Conservation (phyloP, 2,113 vertebrate species). For the Illadopsis cleaveri region DNA sequence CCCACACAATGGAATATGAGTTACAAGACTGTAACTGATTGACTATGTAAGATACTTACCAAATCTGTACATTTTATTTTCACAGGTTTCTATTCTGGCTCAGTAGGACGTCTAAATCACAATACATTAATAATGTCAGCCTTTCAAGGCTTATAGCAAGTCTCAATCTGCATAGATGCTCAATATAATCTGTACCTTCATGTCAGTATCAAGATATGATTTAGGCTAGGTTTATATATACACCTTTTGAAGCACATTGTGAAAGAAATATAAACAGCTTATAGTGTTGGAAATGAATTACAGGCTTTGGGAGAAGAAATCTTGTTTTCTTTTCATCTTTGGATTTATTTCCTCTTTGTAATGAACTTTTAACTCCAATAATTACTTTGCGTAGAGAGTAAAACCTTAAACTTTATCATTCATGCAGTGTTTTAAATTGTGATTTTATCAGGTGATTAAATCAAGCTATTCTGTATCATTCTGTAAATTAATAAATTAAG, state of each 20-base stretch:
- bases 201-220: not conserved
- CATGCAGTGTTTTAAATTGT: conserved; percentile 48
- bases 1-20: not conserved
- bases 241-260: not conserved
- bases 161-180: not conserved
- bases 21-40: not conserved
- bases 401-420: conserved; percentile 61
- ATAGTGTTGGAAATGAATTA: conserved; percentile 22
- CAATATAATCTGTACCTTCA: not conserved
- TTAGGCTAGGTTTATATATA: not conserved
- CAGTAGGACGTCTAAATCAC: conserved; percentile 10
- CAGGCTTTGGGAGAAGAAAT: not conserved
- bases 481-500: not conserved
- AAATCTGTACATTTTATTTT: conserved; percentile 26
- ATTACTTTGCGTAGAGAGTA: conserved; percentile 49
- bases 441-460: conserved; percentile 47
- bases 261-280: conserved; percentile 4
- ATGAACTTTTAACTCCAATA: conserved; percentile 56
- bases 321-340: not conserved
- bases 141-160: not conserved
- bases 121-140: conserved; percentile 23
- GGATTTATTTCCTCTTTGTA: conserved; percentile 31
- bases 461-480: conserved; percentile 40
- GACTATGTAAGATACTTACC: not conserved
- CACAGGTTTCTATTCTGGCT: not conserved